These are phyloP conservation scores for Hemicrepidius hirtus DNA, from an alignment of 2,888 invertebrate genomes.

Conservation along the genomic window DNA sequence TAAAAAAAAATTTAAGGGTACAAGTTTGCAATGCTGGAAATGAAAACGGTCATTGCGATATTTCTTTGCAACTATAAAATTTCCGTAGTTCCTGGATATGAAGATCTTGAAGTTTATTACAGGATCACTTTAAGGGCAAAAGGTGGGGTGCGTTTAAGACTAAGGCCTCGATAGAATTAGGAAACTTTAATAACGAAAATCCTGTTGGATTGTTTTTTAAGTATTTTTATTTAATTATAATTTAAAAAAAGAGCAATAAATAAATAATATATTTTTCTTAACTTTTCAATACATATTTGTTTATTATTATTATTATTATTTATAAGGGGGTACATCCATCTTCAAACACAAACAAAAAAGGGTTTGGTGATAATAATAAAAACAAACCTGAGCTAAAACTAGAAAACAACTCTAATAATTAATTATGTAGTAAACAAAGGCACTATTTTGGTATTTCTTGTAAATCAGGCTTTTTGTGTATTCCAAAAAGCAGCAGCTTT, in stretches of 20 bases:
- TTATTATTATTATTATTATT: neutral
- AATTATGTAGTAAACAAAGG: constrained; percentile 42
- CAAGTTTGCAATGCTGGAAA: constrained; percentile 77
- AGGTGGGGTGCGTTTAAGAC: constrained; percentile 76
- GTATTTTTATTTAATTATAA: neutral
- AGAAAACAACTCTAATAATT: constrained; percentile 52
- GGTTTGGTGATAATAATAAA: constrained; percentile 34
- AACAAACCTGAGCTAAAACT: constrained; percentile 59
- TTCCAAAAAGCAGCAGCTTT: constrained; percentile 71
- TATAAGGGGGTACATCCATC: constrained; percentile 26
- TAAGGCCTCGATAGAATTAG: constrained; percentile 65
- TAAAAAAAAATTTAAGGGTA: constrained; percentile 69
- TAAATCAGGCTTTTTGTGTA: constrained; percentile 60
- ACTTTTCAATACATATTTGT: constrained; percentile 19
- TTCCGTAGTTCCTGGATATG: constrained; percentile 72
- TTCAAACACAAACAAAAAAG: constrained; percentile 36
- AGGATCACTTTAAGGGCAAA: constrained; percentile 76
- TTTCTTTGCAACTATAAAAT: constrained; percentile 73
- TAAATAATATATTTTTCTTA: constrained; percentile 41
- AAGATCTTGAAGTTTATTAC: constrained; percentile 73
- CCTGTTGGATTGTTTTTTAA: constrained; percentile 15
- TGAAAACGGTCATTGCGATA: constrained; percentile 76
- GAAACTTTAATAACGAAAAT: no score
- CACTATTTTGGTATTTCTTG: constrained; percentile 49
- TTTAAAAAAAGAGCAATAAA: constrained; percentile 24